Base-by-base conservation (phyloP, 1,140 invertebrate genomes). In the Anadara kagoshimensis region DNA sequence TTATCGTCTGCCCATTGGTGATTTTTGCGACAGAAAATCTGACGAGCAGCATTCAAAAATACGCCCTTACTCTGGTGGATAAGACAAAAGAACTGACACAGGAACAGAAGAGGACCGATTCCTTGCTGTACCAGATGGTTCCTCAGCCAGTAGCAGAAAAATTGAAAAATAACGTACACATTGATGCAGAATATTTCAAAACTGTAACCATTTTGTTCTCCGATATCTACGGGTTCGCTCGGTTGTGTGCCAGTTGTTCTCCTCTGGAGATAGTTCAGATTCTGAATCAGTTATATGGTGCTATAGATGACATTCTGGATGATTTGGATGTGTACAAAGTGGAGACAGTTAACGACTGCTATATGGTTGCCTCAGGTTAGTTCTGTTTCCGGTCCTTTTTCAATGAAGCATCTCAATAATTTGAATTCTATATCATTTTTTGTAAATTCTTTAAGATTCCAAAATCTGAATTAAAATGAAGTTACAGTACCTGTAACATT, bases 201-300 rank as follows among this genome's bases (percentile, higher is more conserved):
- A 85, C 85, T 58, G 87, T 88, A 0, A 90, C 90, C 20, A 86
- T 90, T 18, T 82, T 89, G 24, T 95, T 95, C 86, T 94, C 94
- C 79, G 94, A 95, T 80, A 94, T 95, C 75, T 94, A 95, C 7
- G 94, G 94, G 1, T 95, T 95, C 80, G 95, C 94, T 2, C 91
- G 91, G 58, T 85, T 95, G 4, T 94, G 93, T 0, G 93, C 94
- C 0, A 93, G 95, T 86, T 96, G 94, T 81, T 95, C 95, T 5
- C 95, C 97, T 0, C 89, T 98, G 29, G 94, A 98, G 91, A 94
- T 95, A 12, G 83, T 89, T 8, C 72, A 70, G 10, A 71, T 88
- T 18, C 65, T 88, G 16, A 86, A 87, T 72, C 79, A 69, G 11
- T 68, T 88, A 24, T 86, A 86, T 70, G 78, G 73, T 1, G 74